Conservation (phyloP, 2,113 vertebrate species). For the Scytalopus superciliaris region DNA sequence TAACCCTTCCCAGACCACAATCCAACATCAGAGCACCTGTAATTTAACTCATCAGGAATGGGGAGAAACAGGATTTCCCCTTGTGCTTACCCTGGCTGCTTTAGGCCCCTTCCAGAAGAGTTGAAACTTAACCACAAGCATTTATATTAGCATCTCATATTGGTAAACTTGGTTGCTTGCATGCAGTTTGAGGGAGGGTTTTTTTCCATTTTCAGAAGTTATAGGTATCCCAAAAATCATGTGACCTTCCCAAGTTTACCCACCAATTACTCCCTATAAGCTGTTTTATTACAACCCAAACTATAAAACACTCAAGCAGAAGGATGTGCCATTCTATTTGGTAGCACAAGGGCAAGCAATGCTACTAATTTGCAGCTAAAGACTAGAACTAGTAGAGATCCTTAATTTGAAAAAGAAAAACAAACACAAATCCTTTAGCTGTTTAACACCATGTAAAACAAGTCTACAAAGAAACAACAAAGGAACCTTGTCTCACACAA, state of each 20-base stretch:
- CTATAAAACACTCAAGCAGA: neutral
- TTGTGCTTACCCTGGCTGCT: neutral
- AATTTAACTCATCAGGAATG: neutral
- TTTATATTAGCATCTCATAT: neutral
- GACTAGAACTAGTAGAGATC: neutral
- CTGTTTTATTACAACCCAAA: neutral
- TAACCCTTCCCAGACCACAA: neutral
- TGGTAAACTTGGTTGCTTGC: neutral
- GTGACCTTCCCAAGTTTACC: neutral
- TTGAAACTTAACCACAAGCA: neutral
- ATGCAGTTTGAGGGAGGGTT: neutral
- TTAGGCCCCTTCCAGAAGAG: neutral
- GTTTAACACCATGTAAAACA: rapidly evolving
- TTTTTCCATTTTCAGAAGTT: neutral
- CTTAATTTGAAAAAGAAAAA: neutral
- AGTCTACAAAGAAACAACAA: neutral
- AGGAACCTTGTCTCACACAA: neutral
- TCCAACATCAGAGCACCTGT: neutral
- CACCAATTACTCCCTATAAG: neutral
- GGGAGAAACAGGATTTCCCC: neutral
- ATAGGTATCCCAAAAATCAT: rapidly evolving
- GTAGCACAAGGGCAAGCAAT: neutral
- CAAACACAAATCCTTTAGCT: neutral
- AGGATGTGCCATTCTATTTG: neutral
- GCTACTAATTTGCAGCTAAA: neutral